Base-by-base conservation (phyloP, 2,888 invertebrate species). In the Caenorhabditis sinica region DNA sequence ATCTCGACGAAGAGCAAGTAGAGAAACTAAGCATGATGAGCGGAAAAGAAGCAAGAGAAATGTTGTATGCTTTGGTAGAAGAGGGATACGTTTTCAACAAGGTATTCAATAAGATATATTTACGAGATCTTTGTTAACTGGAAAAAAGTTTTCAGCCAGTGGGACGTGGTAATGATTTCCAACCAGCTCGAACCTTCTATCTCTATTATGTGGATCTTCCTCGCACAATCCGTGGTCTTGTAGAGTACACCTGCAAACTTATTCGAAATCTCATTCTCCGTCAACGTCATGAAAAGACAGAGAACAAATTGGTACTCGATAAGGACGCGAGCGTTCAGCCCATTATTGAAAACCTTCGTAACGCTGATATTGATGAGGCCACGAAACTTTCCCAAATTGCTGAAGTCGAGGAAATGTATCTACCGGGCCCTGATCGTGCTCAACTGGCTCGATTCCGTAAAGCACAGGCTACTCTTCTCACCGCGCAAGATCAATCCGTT, bases 1-100 rank as follows among this genome's bases (percentile, higher is more conserved):
- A 95, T 92, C 95, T 97, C 82, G 97, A 97, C 93, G 96, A 97
- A 89, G 97, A 93, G 76, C 90, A 91, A 76, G 89, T 98, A 80
- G 97, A 97, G 93, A 96, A 96, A 91, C 94, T 96, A 88, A 97
- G 96, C 0, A 97, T 98, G 97, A 95, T 98, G 90, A 96, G 96
- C 0, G 95, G 96, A 30, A 98, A 97, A 93, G 97, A 97, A 93
- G 96, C 96, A 2, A 97, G 97, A 93, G 95, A 96, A 86, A 93
- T 97, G 17, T 95, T 96, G 0, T 97, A 97, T 93, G 95, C 95
- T 88, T 94, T 98, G 86, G 94, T 97, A 66, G 96, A 96, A 93
- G 96, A 97, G 91, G 95, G 96, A 93, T 95, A 94, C 89, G 90
- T 95, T 33, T 86, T 86, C 49, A 82, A 71, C 13, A 82, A 83